These are phyloP conservation scores for Chascanopsetta lugubris DNA, from an alignment of 2,113 vertebrate species.

Conservation along the genomic window DNA sequence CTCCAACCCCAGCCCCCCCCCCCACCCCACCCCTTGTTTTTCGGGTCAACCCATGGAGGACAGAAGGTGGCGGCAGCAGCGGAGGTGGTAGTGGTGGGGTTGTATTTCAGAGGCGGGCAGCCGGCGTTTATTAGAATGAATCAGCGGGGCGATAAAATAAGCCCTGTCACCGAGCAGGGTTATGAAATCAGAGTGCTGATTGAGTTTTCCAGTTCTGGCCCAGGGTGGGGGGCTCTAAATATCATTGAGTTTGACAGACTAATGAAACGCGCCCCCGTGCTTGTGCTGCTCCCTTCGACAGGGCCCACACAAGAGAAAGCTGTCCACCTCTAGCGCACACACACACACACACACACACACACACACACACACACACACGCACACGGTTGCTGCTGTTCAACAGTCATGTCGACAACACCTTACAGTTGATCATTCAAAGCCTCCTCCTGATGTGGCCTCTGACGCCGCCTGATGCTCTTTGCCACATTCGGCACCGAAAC, in stretches of 20 bases:
- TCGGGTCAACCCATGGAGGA: conserved; percentile 60
- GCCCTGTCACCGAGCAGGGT: conserved; percentile 84
- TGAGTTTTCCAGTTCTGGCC: conserved; percentile 81
- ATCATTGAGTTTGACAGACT: conserved; percentile 81
- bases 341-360: neutral
- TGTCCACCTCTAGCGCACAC: conserved; percentile 6
- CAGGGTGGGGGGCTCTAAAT: conserved; percentile 74
- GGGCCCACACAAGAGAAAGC: conserved; percentile 28
- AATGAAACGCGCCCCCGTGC: conserved; percentile 77
- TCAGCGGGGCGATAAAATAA: conserved; percentile 88
- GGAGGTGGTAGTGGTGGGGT: conserved; percentile 15
- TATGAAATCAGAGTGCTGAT: conserved; percentile 93
- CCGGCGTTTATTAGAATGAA: conserved; percentile 81
- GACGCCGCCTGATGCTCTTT: conserved; percentile 23
- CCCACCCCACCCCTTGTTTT: conserved; percentile 7
- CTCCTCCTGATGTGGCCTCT: neutral
- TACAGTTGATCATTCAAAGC: conserved; percentile 26
- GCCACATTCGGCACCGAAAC: conserved; percentile 28
- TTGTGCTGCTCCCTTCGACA: conserved; percentile 48
- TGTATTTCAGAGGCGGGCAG: conserved; percentile 73
- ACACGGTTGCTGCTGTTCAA: conserved; percentile 18
- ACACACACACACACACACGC: conserved; percentile 2
- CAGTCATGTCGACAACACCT: conserved; percentile 5
- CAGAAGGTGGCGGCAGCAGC: conserved; percentile 2
- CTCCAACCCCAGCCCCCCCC: neutral